These are phyloP conservation scores for Cyphomyrus plagiostoma DNA, from an alignment of 2,113 vertebrate genomes.

Conservation along the genomic window DNA sequence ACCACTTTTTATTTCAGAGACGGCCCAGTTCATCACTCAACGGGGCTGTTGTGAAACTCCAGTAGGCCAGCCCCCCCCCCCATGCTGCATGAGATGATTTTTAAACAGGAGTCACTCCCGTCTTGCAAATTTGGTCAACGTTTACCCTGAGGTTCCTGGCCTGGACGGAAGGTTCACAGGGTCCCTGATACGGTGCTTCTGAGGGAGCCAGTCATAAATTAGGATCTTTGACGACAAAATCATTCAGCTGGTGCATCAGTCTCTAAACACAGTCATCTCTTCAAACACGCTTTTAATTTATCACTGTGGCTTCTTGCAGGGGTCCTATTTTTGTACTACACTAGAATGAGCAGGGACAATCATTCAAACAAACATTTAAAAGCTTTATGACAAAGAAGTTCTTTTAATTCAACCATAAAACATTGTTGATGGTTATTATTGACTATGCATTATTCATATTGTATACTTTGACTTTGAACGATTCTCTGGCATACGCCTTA, in stretches of 20 bases:
- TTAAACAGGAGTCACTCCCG: neutral
- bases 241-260: neutral
- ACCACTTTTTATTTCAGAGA: conserved; percentile 5
- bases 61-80: neutral
- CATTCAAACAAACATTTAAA: neutral
- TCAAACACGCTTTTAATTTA: neutral
- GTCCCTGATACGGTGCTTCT: neutral
- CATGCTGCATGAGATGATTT: neutral
- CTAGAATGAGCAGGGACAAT: neutral
- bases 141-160: neutral
- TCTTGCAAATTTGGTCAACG: neutral
- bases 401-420: neutral
- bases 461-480: neutral
- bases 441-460: neutral
- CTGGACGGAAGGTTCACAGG: neutral
- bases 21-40: neutral
- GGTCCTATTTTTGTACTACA: neutral
- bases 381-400: neutral
- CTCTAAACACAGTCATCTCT: neutral
- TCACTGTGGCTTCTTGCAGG: neutral
- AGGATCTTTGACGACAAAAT: neutral
- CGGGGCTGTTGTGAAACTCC: neutral
- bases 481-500: neutral
- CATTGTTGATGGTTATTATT: neutral
- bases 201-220: neutral